Base-by-base conservation (phyloP, 2,113 vertebrate species). In the Harpagus bidentatus region DNA sequence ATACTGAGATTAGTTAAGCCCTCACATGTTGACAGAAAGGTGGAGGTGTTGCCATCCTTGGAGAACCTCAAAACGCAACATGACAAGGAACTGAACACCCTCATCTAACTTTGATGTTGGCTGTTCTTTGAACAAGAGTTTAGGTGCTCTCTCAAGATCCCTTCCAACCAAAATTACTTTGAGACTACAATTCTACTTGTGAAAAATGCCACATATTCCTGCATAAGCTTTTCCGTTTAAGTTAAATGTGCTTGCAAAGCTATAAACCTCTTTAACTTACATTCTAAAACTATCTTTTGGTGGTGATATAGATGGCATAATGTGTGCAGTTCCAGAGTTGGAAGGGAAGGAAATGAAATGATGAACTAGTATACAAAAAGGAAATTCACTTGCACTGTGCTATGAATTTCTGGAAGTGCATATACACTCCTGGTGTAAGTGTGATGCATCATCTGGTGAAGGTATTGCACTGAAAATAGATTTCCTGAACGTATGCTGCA, bases 331-430 rank as follows among this genome's bases (percentile, higher is more conserved):
- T 36, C 36, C 26, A 31, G 79, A 77, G 38, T 5, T 72, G 42
- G 45, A 83, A 23, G 42, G 93, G 90, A 95, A 96, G 93, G 95
- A 96, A 96, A 77, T 80, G 45, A 66, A 95, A 76, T 90, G 15
- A 81, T 92, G 89, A 93, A 84, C 53, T 84, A 63, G 43, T 84
- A 34, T 90, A 80, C 50, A 67, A 81, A 95, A 91, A 92, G 96
- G 94, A 97, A 96, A 95, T 87, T 94, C 86, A 92, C 83, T 97
- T 95, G 70, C 93, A 78, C 79, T 95, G 50, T 84, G 72, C 56
- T 91, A 25, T 97, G 97, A 97, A 97, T 97, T 95, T 97, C 95
- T 97, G 97, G 97, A 97, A 97, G 91, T 92, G 81, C 95, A 92
- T 86, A 88, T 92, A 86, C 0, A 1, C 38, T 94, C 29, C 74